Evolutionary conservation across 2,888 invertebrate species (phyloP).

Genomic region (Harpalus rufipes): DNA sequence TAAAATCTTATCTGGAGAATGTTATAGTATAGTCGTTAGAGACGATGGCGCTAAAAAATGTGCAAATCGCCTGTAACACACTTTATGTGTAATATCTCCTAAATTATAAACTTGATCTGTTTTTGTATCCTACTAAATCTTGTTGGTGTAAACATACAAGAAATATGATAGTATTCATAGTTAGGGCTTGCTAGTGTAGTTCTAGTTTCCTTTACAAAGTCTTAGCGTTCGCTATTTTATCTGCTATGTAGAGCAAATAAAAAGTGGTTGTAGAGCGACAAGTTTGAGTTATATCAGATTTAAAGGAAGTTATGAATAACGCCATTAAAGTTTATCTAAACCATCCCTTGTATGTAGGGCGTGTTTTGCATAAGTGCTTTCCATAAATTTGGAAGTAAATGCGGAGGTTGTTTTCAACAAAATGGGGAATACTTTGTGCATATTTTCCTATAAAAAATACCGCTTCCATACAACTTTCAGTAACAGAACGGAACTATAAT

Average conservation of each 20-base stretch:
- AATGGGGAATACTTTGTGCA: constrained; percentile 48
- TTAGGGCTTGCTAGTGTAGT: neutral
- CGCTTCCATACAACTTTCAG: constrained; percentile 16
- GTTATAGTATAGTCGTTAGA: too few relatives aligned
- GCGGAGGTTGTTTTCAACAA: constrained; percentile 39
- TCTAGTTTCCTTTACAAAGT: too few relatives aligned
- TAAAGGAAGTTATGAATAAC: constrained; percentile 60
- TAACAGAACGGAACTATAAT: neutral
- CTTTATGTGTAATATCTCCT: neutral
- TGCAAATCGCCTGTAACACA: too few relatives aligned
- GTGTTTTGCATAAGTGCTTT: constrained; percentile 62
- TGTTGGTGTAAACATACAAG: constrained; percentile 9
- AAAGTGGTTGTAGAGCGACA: constrained; percentile 39
- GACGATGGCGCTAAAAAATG: too few relatives aligned
- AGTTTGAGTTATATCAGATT: constrained; percentile 60
- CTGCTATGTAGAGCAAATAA: constrained; percentile 51
- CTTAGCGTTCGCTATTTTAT: constrained; percentile 29
- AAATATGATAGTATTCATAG: neutral
- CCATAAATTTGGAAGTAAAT: constrained; percentile 63
- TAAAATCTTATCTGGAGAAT: too few relatives aligned
- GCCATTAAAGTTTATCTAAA: constrained; percentile 60
- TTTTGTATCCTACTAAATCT: constrained; percentile 10
- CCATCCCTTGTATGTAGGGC: constrained; percentile 54
- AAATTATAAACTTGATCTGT: constrained; percentile 27
- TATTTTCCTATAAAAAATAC: constrained; percentile 37